These are phyloP conservation scores for Acrobeloides nanus DNA, from an alignment of 2,888 invertebrate species.

Conservation along the genomic window DNA sequence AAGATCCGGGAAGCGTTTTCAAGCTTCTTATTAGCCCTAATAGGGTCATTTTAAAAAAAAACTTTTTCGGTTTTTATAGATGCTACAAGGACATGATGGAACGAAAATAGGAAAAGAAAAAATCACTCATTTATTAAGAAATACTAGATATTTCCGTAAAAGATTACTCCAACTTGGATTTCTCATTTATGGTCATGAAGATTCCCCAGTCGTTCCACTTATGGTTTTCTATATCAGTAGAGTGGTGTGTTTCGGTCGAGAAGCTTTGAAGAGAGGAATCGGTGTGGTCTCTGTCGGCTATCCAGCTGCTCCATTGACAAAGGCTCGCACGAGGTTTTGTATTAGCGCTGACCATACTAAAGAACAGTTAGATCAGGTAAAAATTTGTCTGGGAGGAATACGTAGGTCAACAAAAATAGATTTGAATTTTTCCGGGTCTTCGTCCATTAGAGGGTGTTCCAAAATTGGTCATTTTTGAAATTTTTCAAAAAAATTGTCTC, in stretches of 20 bases:
- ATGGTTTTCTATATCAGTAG: slow-evolving; percentile 38
- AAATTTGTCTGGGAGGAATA: too few species aligned
- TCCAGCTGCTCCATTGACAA: slow-evolving; percentile 88
- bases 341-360: slow-evolving; percentile 62
- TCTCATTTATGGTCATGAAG: slow-evolving; percentile 81
- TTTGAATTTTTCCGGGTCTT: too few species aligned
- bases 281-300: slow-evolving; percentile 93
- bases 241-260: slow-evolving; percentile 70
- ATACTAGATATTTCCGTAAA: slow-evolving; percentile 29
- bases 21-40: too few species aligned
- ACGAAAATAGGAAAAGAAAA: slow-evolving; percentile 31
- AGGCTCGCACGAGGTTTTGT: slow-evolving; percentile 80
- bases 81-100: too few species aligned
- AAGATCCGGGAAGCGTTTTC: too few species aligned
- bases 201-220: slow-evolving; percentile 87
- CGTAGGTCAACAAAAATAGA: too few species aligned
- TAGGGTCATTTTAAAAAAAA: too few species aligned
- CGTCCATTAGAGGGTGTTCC: too few species aligned
- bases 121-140: slow-evolving; percentile 30
- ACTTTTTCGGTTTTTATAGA: too few species aligned
- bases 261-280: slow-evolving; percentile 71
- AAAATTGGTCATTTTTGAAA: too few species aligned
- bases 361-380: slow-evolving; percentile 34
- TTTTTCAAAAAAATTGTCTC: too few species aligned
- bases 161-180: slow-evolving; percentile 75